Evolutionary conservation across 2,113 vertebrate genomes (phyloP), one percentile per base, ranked within the genome.

Genomic region (Collichthys lucidus): DNA sequence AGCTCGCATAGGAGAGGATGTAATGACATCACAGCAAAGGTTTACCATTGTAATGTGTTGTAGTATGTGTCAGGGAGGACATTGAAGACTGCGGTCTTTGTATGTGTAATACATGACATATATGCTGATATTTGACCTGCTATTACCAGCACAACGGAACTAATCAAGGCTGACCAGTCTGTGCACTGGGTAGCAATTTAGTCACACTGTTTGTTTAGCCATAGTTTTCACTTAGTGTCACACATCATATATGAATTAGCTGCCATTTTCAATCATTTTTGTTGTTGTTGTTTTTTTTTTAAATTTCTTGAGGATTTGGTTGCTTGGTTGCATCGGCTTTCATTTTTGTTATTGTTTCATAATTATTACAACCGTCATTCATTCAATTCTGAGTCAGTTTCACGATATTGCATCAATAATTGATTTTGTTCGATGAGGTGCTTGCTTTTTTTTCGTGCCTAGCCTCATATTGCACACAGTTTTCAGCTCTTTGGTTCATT

Each of bases 331-430:
- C 83, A 75, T 11, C 61, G 84, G 85, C 71, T 90, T 91, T 89
- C 50, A 24, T 90, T 91, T 91, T n/a, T 79, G 77, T 89, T 74
- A 26, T 50, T 84, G 77, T 92, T 88, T 90, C 84, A 63, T 86
- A 65, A 82, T 90, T 87, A 88, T 86, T 61, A 74, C 74, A 79
- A 83, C 86, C 90, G 84, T 62, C 91, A 92, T 82, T 92, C 90
- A 88, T 86, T 19, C 64, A 88, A 64, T 86, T 92, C 79, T 91
- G 87, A 86, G 85, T 86, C 84, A 91, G 53, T 92, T 92, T 91
- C 86, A 92, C 82, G 72, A 90, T 86, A 84, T 92, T 91, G 88
- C 90, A 92, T 92, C 84, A 91, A 90, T 91, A 85, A 90, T 89
- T 85, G 69, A 82, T 88, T 89, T 85, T 85, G 47, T 91, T 86